Evolutionary conservation across 2,113 vertebrate species (phyloP), one percentile per base, ranked within the genome.

Genomic region (Ahaetulla prasina): DNA sequence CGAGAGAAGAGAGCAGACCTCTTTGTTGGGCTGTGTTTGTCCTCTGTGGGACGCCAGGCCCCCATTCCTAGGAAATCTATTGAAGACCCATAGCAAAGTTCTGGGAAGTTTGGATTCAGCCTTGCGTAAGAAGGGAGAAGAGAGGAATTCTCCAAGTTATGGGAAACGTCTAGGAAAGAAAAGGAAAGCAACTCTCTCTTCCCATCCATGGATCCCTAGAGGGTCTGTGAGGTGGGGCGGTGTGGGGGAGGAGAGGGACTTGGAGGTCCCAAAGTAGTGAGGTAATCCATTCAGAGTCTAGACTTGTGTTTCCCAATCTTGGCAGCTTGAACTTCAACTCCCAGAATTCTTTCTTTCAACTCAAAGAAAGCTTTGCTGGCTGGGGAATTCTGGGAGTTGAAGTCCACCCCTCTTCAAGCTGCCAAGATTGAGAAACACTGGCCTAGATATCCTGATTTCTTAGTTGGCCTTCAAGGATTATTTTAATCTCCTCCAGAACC

Each of bases 1-100:
- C 22, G 14, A 43, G 85, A 90, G 74, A 43, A 80, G 7, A 80
- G 35, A 10, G 35, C 35, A 80, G 74, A 39, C 16, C 68, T 80
- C 60, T 20, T 14, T n/a, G 6, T 0, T 1, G 11, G 30, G 4
- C 16, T 2, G 30, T 2, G 12, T 74, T 39, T 0, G 1, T 63
- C 27, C 27, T 63, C 60, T 2, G 16, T 18, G 63, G 63, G 84
- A 85, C 11, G 11, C 4, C 2, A 11, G 25, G 55, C 23, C 39
- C 84, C 84, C 9, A 10, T 49, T 74, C 2, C 68, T 18, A 27
- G 45, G 45, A 86, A 25, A 86, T 25, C 84, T 85, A 23, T 10
- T 43, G 0, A 49, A 10, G 39, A 27, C 45, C 16, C n/a, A 8
- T 1, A 39, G 68, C 6, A 80, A 39, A 80, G 16, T 20, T 39